These are phyloP conservation scores for Argyrosomus regius DNA, from an alignment of 2,797 vertebrate genomes.

Conservation along the genomic window DNA sequence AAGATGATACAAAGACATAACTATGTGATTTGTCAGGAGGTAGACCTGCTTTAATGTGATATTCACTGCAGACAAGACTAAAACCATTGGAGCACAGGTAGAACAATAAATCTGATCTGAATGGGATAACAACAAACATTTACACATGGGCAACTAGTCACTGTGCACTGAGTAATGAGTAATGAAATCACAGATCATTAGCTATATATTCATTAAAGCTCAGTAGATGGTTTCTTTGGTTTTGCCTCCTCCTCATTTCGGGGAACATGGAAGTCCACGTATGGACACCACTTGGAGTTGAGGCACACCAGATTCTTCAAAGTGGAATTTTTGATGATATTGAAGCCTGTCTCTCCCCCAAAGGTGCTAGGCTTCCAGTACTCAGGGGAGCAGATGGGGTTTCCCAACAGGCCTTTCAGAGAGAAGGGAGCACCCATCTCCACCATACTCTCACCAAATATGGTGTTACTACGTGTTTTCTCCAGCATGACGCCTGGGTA, in stretches of 20 bases:
- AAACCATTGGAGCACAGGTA: not conserved
- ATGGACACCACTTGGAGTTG: slow-evolving; percentile 92
- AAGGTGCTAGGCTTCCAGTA: slow-evolving; percentile 99
- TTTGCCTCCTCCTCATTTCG: slow-evolving; percentile 44
- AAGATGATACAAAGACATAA: not conserved
- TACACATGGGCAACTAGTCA: not conserved
- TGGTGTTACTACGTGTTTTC: slow-evolving; percentile 82
- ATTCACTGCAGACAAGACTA: not conserved
- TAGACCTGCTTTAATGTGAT: slow-evolving; percentile 1
- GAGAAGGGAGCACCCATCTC: slow-evolving; percentile 97
- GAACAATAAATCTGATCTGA: not conserved
- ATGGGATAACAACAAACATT: not conserved
- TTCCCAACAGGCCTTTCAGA: slow-evolving; percentile 94
- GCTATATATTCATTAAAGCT: slow-evolving; percentile 77
- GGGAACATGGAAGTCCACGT: slow-evolving; percentile 89
- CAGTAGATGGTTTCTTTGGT: slow-evolving; percentile 62
- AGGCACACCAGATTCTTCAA: slow-evolving; percentile 92
- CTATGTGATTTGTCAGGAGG: not conserved
- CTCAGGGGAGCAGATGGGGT: slow-evolving; percentile 95
- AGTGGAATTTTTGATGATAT: slow-evolving; percentile 89
- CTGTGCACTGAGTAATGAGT: not conserved
- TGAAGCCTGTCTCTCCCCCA: slow-evolving; percentile 91
- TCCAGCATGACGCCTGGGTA: slow-evolving; percentile 92
- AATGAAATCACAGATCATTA: not conserved
- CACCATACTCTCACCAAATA: slow-evolving; percentile 97